phyloP scores from a whole-genome alignment of 2,113 vertebrate genomes.

The Xenopus laevis region DNA sequence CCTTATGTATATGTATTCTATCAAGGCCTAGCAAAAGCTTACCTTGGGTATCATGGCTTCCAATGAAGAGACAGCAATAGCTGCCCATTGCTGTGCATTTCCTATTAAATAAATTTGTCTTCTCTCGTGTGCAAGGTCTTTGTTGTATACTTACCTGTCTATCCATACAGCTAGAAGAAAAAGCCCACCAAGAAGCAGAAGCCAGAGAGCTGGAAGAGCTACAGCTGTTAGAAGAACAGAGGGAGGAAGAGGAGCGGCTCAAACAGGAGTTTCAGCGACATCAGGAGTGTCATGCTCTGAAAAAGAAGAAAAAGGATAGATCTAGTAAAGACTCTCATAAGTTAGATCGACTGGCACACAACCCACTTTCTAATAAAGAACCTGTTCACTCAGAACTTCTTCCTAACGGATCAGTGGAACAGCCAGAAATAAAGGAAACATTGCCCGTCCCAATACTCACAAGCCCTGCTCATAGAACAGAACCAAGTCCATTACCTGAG shows the following conservation, averaged over 20 bases:
- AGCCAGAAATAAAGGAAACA: conserved; percentile 67
- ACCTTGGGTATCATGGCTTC: too few relatives aligned
- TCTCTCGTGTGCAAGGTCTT: too few relatives aligned
- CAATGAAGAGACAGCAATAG: too few relatives aligned
- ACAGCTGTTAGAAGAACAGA: conserved; percentile 73
- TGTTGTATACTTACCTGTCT: not conserved
- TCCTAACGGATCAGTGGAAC: conserved; percentile 79
- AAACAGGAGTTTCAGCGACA: conserved; percentile 87
- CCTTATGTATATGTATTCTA: too few relatives aligned
- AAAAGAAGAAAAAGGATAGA: conserved; percentile 93
- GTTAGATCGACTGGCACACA: conserved; percentile 58
- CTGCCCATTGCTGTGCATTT: too few relatives aligned
- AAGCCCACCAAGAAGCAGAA: conserved; percentile 85
- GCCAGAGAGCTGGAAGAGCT: conserved; percentile 78
- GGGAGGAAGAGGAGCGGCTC: conserved; percentile 75
- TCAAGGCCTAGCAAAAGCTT: too few relatives aligned
- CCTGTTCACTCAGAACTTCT: conserved; percentile 68
- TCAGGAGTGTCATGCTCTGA: conserved; percentile 77
- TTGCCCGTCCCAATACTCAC: conserved; percentile 61
- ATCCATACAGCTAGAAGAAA: conserved; percentile 82
- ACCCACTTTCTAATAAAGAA: conserved; percentile 72
- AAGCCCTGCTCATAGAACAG: conserved; percentile 52
- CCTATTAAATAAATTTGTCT: too few relatives aligned
- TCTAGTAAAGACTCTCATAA: conserved; percentile 70
- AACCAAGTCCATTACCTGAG: conserved; percentile 49